Evolutionary conservation across 2,888 invertebrate genomes (phyloP).

Genomic region (Trachelus stipa): DNA sequence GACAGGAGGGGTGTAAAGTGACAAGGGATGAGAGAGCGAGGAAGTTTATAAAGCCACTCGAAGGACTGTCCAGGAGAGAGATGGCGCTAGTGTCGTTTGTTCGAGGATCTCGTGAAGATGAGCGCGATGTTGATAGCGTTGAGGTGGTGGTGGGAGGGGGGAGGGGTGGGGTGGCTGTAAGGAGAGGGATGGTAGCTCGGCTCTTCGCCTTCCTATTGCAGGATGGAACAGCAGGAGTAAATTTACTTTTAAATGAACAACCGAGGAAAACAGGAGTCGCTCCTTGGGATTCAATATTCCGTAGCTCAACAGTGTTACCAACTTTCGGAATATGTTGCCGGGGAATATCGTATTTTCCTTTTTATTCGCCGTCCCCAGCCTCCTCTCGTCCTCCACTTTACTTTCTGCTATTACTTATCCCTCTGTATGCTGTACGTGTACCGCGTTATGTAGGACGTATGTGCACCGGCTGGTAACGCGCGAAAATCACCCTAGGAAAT

Average conservation of each 20-base stretch:
- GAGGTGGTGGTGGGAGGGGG: too few species aligned
- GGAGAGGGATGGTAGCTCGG: neutral
- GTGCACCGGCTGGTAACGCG: neutral
- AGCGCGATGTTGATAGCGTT: neutral
- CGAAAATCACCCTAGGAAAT: neutral
- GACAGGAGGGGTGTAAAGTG: neutral
- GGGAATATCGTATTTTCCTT: neutral
- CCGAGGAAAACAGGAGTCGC: neutral
- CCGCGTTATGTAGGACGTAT: neutral
- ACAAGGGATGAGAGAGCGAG: neutral
- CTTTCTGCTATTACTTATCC: neutral
- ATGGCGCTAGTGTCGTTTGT: neutral
- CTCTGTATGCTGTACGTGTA: neutral
- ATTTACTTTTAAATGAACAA: conserved; percentile 9
- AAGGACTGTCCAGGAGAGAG: neutral
- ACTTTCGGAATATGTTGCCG: conserved; percentile 4
- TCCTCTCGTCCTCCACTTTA: neutral
- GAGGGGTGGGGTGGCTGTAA: neutral
- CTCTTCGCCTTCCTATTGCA: neutral
- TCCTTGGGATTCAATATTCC: conserved; percentile 7
- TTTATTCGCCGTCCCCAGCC: neutral
- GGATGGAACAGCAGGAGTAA: neutral
- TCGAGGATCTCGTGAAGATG: neutral
- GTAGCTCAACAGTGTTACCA: conserved; percentile 3
- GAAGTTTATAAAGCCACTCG: neutral